Conservation (phyloP, 2,113 vertebrate genomes). For the Phodopus roborovskii region DNA sequence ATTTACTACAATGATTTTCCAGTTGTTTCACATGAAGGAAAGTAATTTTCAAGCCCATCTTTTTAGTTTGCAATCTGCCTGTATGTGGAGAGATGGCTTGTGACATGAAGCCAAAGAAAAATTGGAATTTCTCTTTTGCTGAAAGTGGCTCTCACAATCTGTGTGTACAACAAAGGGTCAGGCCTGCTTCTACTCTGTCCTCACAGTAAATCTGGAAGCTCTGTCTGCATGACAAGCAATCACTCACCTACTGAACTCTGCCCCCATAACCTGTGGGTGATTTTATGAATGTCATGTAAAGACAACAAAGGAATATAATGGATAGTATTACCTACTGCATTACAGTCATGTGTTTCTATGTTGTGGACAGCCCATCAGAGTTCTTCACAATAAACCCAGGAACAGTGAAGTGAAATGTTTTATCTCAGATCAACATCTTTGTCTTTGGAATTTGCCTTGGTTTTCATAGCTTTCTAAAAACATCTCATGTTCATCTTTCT, state of each 20-base stretch:
- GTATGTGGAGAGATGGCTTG: neutral
- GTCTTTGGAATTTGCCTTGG: neutral
- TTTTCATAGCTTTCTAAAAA: neutral
- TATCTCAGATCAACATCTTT: neutral
- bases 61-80: conserved; percentile 21
- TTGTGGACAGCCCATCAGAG: neutral
- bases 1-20: neutral
- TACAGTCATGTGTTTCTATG: neutral
- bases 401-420: neutral
- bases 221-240: neutral
- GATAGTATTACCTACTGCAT: neutral
- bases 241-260: neutral
- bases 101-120: neutral
- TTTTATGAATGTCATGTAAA: neutral
- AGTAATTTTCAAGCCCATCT: neutral
- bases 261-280: neutral
- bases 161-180: neutral
- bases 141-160: neutral
- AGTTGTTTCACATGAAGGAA: neutral
- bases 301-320: neutral
- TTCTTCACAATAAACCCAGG: neutral
- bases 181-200: neutral
- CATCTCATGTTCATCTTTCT: neutral
- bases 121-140: neutral
- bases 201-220: neutral